Conservation (phyloP, 1,140 invertebrate species). For the Drosophila repleta region DNA sequence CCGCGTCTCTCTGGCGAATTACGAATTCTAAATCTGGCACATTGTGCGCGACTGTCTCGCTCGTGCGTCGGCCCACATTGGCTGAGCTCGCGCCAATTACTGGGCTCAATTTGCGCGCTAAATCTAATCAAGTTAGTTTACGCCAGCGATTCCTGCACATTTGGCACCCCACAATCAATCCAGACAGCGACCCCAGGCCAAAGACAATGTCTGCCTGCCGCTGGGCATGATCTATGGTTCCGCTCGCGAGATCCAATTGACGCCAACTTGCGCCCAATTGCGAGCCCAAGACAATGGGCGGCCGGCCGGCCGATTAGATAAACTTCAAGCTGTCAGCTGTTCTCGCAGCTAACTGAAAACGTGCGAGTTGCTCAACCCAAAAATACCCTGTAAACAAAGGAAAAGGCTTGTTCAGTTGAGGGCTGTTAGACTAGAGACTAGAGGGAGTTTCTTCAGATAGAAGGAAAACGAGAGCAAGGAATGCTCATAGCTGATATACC, state of each 20-base stretch:
- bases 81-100: slow-evolving; percentile 31
- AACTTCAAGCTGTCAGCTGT: slow-evolving; percentile 34
- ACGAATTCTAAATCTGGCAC: slow-evolving; percentile 37
- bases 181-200: neutral
- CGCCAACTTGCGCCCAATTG: slow-evolving; percentile 23
- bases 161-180: slow-evolving; percentile 33
- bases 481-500: neutral
- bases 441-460: too few species aligned
- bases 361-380: neutral
- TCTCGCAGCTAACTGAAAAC: neutral
- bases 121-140: slow-evolving; percentile 81
- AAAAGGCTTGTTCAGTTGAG: too few species aligned
- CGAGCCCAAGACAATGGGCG: slow-evolving; percentile 11
- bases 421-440: too few species aligned
- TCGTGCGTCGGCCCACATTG: slow-evolving; percentile 36
- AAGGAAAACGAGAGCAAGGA: neutral
- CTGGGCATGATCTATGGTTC: slow-evolving; percentile 8
- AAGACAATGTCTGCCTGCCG: slow-evolving; percentile 20
- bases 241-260: slow-evolving; percentile 18
- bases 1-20: slow-evolving; percentile 31
- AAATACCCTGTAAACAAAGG: neutral
- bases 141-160: slow-evolving; percentile 47
- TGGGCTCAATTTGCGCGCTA: slow-evolving; percentile 65
- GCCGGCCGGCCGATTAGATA: slow-evolving; percentile 18
- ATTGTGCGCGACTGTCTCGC: neutral